Conservation (phyloP, 2,113 vertebrate species). For the Clupea harengus region DNA sequence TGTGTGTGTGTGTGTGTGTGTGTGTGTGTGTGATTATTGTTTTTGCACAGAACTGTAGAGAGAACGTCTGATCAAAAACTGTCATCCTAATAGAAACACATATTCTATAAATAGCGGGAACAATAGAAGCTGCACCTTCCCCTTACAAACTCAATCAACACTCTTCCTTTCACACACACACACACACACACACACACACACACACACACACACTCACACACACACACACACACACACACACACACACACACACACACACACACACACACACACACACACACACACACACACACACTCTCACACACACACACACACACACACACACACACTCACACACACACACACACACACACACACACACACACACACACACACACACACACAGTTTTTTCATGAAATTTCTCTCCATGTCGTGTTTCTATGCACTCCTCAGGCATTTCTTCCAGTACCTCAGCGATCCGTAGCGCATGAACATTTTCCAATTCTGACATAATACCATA, state of each 20-base stretch:
- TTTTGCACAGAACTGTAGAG: neutral
- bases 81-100: neutral
- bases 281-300: neutral
- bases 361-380: neutral
- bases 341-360: neutral
- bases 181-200: neutral
- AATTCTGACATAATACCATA: slow-evolving; percentile 12
- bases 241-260: neutral
- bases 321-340: neutral
- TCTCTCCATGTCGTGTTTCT: neutral
- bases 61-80: slow-evolving; percentile 5
- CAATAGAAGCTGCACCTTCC: neutral
- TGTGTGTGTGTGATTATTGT: neutral
- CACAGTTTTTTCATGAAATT: neutral
- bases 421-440: neutral
- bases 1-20: slow-evolving; percentile 1
- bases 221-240: neutral
- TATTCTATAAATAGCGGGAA: neutral
- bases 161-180: neutral
- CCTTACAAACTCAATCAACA: neutral
- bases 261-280: neutral
- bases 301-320: neutral
- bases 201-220: neutral
- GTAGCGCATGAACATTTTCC: neutral
- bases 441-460: neutral